Base-by-base conservation (phyloP, 2,888 invertebrate genomes). In the Megamerina dolium region DNA sequence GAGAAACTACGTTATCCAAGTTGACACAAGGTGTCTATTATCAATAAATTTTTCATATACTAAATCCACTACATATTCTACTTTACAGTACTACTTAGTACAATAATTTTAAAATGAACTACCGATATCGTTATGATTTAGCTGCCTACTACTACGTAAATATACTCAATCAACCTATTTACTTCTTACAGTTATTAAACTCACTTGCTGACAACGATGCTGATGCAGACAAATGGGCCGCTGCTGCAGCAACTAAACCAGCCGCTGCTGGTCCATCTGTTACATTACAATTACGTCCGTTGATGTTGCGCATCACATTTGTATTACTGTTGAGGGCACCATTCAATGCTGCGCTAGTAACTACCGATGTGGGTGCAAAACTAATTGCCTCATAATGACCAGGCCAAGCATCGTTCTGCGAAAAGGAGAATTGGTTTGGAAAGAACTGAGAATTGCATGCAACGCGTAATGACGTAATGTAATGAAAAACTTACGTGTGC, bases 121-220 rank as follows among this genome's bases (percentile, higher is more conserved):
- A n/a, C n/a, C n/a, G n/a, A n/a, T n/a, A n/a, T n/a, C n/a, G n/a
- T n/a, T n/a, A n/a, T n/a, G n/a, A n/a, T n/a, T n/a, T n/a, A n/a
- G n/a, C n/a, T n/a, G n/a, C n/a, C n/a, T n/a, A n/a, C n/a, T n/a
- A n/a, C n/a, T n/a, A n/a, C n/a, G n/a, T n/a, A n/a, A n/a, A n/a
- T n/a, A n/a, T n/a, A n/a, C n/a, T n/a, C n/a, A n/a, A n/a, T n/a
- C n/a, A n/a, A n/a, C n/a, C n/a, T n/a, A n/a, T n/a, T n/a, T n/a
- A n/a, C n/a, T n/a, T n/a, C n/a, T n/a, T n/a, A n/a, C n/a, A n/a
- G n/a, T n/a, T 33, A 36, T 10, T 26, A 37, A 45, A 64, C 85
- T 83, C 72, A 85, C 85, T 80, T 68, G 83, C 82, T 59, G 82
- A 76, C 52, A 85, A 75, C 52, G 82, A 82, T 47, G 83, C 82